Evolutionary conservation across 2,113 vertebrate species (phyloP).

Genomic region (Bufo bufo): DNA sequence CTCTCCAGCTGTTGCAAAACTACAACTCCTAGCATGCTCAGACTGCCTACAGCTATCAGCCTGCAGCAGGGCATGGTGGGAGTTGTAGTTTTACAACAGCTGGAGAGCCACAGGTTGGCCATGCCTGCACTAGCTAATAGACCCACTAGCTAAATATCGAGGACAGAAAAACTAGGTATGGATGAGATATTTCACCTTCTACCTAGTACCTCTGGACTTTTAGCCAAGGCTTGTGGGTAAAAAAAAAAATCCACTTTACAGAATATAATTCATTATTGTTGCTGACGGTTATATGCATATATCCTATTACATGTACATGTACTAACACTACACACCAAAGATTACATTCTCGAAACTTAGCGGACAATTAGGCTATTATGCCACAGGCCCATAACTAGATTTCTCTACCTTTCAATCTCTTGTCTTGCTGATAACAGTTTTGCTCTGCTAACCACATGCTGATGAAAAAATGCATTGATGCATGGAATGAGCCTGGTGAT

Average conservation of each 20-base stretch:
- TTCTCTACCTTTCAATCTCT: conserved; percentile 25
- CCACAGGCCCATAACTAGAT: background rate
- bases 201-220: background rate
- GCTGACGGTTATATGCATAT: background rate
- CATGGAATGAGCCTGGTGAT: background rate
- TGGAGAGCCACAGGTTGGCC: too few species aligned
- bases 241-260: background rate
- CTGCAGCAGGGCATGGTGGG: too few species aligned
- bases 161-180: background rate
- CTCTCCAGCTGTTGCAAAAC: too few species aligned
- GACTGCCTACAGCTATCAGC: too few species aligned
- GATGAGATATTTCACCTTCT: background rate
- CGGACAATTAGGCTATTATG: conserved; percentile 2
- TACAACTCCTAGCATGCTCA: too few species aligned
- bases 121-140: background rate
- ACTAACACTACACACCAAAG: background rate
- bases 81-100: too few species aligned
- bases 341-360: background rate
- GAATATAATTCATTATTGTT: conserved; percentile 8
- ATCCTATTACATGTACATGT: conserved; percentile 14
- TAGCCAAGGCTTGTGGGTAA: background rate
- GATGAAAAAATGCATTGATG: conserved; percentile 1
- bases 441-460: conserved; percentile 23
- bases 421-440: conserved; percentile 25
- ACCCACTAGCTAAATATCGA: background rate